Evolutionary conservation across 1,140 invertebrate species (phyloP).

Genomic region (Brachionus paranguensis): DNA sequence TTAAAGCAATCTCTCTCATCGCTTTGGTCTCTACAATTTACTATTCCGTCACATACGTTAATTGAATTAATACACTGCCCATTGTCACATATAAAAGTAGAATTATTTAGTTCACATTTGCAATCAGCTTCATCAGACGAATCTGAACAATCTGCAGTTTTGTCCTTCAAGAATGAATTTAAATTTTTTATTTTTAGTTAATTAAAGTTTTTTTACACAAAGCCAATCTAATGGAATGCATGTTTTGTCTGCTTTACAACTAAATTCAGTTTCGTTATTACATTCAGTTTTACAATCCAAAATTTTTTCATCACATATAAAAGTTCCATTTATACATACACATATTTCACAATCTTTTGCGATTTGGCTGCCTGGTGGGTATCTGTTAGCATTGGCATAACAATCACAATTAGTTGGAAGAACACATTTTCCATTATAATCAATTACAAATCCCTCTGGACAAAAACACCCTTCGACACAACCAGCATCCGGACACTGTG

Average conservation of each 20-base stretch:
- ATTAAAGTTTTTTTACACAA: constrained; percentile 53
- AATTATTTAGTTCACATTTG: constrained; percentile 41
- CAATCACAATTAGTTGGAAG: constrained; percentile 69
- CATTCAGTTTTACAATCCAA: constrained; percentile 8
- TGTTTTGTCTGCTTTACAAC: background rate
- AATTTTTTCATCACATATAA: constrained; percentile 1
- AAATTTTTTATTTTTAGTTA: background rate
- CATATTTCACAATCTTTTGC: constrained; percentile 42
- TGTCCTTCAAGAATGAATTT: constrained; percentile 54
- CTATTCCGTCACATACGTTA: constrained; percentile 37
- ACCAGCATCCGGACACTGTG: constrained; percentile 61
- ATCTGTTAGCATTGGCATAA: constrained; percentile 64
- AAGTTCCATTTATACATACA: constrained; percentile 14
- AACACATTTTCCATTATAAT: constrained; percentile 67
- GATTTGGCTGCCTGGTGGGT: constrained; percentile 51
- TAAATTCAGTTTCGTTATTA: background rate
- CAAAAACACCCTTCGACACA: constrained; percentile 85
- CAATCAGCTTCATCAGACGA: constrained; percentile 61
- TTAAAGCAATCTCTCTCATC: constrained; percentile 34
- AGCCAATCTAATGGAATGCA: constrained; percentile 53
- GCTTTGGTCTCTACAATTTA: constrained; percentile 37
- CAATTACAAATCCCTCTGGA: constrained; percentile 66
- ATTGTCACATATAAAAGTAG: constrained; percentile 39
- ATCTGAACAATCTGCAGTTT: constrained; percentile 65
- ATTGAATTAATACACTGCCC: constrained; percentile 38